phyloP scores from a whole-genome alignment of 1,140 invertebrate species.

The Probaryconus sp. region DNA sequence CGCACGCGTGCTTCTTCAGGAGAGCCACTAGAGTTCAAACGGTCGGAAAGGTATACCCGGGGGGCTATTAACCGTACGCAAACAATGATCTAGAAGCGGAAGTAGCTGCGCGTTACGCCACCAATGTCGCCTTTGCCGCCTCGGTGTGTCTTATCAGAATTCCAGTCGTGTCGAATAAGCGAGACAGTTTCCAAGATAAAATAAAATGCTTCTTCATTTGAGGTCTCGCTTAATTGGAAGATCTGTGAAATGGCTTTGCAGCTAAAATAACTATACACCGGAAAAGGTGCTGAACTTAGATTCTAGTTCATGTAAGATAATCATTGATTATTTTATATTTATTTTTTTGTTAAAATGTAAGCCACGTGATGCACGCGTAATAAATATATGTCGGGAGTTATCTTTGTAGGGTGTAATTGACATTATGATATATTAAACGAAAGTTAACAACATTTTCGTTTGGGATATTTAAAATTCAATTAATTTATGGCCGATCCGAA shows the following conservation, averaged over 20 bases:
- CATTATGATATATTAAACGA: no score
- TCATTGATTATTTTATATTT: constrained; percentile 13
- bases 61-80: constrained; percentile 76
- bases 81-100: constrained; percentile 77
- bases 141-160: constrained; percentile 71
- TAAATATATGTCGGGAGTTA: no score
- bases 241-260: constrained; percentile 43
- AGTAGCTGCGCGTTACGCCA: constrained; percentile 61
- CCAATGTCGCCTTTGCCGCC: constrained; percentile 43
- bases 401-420: no score
- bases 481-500: no score
- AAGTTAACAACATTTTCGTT: no score
- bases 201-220: constrained; percentile 57
- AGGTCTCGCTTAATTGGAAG: constrained; percentile 67
- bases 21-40: constrained; percentile 65
- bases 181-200: constrained; percentile 51
- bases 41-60: constrained; percentile 68
- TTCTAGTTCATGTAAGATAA: constrained; percentile 5
- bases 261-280: constrained; percentile 12
- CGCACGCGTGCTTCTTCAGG: constrained; percentile 60
- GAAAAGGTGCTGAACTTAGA: background rate
- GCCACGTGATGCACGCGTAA: background rate
- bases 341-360: constrained; percentile 16
- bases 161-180: constrained; percentile 65
- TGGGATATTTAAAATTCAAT: no score